Conservation (phyloP, 2,888 invertebrate species). For the Tolmerus cingulatus region DNA sequence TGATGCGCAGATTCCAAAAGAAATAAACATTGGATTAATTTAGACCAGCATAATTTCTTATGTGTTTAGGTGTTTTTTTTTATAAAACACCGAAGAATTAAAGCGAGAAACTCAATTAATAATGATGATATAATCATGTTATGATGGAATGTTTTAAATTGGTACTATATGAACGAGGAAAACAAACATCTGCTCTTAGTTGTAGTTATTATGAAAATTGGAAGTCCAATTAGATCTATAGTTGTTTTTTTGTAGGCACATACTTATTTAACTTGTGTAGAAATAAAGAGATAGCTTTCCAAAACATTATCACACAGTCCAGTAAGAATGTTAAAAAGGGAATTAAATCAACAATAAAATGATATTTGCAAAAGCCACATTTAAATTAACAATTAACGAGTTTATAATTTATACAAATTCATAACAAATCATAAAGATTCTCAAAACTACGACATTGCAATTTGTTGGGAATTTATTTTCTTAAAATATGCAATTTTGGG, state of each 20-base stretch:
- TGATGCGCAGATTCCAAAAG: background rate
- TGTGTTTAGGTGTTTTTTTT: background rate
- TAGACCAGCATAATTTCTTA: background rate
- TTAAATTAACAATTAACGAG: background rate
- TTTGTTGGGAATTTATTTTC: background rate
- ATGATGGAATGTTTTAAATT: too few species aligned
- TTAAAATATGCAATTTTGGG: background rate
- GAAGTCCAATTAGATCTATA: too few species aligned
- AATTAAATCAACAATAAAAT: too few species aligned
- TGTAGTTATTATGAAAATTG: too few species aligned
- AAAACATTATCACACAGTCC: too few species aligned
- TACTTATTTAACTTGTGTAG: too few species aligned
- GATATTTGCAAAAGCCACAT: background rate
- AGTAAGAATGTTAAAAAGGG: too few species aligned
- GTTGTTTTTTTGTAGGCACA: too few species aligned
- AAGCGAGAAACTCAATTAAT: background rate
- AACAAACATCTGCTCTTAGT: too few species aligned
- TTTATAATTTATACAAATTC: too few species aligned
- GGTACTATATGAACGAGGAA: too few species aligned
- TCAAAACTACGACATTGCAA: background rate
- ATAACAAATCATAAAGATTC: background rate
- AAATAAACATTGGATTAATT: background rate
- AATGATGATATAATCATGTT: background rate
- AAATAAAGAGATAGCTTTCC: too few species aligned
- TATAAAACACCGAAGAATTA: background rate